Base-by-base conservation (phyloP, 2,113 vertebrate species). In the Xyrauchen texanus region DNA sequence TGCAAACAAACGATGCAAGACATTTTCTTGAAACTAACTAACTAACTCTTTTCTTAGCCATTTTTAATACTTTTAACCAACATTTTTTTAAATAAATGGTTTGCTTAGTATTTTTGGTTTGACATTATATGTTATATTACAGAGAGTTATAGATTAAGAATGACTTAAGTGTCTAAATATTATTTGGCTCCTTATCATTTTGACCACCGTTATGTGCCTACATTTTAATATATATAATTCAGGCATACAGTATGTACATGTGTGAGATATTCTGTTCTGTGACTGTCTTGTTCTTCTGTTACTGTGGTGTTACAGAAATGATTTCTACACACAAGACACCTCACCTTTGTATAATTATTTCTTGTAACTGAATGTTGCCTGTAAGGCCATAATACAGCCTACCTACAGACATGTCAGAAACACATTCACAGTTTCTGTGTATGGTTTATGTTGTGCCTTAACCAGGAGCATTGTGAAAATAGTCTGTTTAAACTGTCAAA, bases 181-280 rank as follows among this genome's bases (percentile, higher is more conserved):
- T 34, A 34, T 34, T 3, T 34, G 21, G 21, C 1, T 34, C 21
- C 21, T 3, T 34, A 34, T 34, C 1, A 34, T 34, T 34, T 34
- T 71, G 5, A 53, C 13, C 53, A n/a, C 68, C 51, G 53, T 69
- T 69, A 15, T 58, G 53, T 71, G 68, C 68, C 52, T 71, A 12
- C 68, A n/a, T 70, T 71, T 58, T 45, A 16, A 58, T 58, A n/a
- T 10, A 1, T 1, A 34, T 34, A 58, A 46, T 45, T 16, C 42
- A 71, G 34, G 47, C 21, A 51, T 55, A 4, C 55, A 11, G 11
- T 3, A 34, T 34, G 21, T 34, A 34, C 11, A 53, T n/a, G 3
- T 51, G 49, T 21, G 13, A 58, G 68, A 57, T 0, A 10, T 10
- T 49, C 15, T 55, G 4, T 55, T 55, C 21, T 34, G 21, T 34